Conservation (phyloP, 1,140 invertebrate genomes). For the Eriocheir sinensis region DNA sequence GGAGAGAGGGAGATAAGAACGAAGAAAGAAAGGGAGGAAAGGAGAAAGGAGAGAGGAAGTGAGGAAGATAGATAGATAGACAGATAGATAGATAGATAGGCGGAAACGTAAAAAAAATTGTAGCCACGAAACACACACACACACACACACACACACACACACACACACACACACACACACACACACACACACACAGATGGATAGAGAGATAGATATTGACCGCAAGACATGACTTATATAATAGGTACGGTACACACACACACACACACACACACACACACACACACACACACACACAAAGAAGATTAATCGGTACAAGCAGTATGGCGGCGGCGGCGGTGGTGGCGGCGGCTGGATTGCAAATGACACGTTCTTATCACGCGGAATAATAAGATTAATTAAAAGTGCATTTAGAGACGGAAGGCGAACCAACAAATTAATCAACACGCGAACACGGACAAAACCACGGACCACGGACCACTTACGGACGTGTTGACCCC, state of each 20-base stretch:
- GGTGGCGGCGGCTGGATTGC: neutral
- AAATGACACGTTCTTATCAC: constrained; percentile 41
- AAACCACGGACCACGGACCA: neutral
- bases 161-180: neutral
- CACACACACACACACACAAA: constrained; percentile 1
- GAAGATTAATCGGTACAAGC: constrained; percentile 2
- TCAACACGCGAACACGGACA: constrained; percentile 20
- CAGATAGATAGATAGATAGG: neutral
- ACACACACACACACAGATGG: neutral
- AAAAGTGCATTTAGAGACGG: constrained; percentile 67
- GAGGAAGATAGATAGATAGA: neutral
- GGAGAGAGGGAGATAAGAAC: neutral
- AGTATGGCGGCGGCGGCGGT: neutral
- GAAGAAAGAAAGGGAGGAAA: too few relatives aligned
- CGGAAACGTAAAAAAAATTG: neutral
- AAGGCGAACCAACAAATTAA: constrained; percentile 55
- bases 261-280: neutral
- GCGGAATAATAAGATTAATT: constrained; percentile 64
- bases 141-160: neutral
- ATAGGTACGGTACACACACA: constrained; percentile 23
- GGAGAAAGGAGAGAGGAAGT: too few relatives aligned
- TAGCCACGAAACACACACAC: neutral
- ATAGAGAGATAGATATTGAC: neutral
- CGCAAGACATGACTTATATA: neutral
- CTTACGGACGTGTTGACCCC: neutral